Percentiles rank a stretch among this genome's conserved stretches.
Conservation (phyloP, 2,888 invertebrate species). For the Chalcosyrphus nemorum region DNA sequence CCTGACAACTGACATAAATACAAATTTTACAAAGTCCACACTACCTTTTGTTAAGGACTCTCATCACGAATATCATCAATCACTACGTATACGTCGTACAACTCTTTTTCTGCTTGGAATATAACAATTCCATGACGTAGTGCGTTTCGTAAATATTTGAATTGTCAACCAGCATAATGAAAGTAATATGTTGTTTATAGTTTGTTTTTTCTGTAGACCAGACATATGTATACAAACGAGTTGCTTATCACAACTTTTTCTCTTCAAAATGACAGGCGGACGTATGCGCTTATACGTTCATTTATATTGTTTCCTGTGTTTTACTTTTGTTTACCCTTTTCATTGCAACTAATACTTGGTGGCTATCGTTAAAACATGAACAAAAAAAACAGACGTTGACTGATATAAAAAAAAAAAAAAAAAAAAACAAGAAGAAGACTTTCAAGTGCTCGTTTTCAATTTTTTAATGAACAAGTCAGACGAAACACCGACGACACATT, state of each 20-base stretch:
- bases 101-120: conserved; percentile 40
- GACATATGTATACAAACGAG: conserved; percentile 5
- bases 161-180: conserved; percentile 15
- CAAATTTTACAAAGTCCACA: background rate
- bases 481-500: conserved; percentile 42
- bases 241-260: conserved; percentile 54
- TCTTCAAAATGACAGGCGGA: conserved; percentile 52
- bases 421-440: conserved; percentile 50
- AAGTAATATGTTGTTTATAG: background rate
- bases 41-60: background rate
- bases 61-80: background rate
- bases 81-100: too few relatives aligned
- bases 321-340: conserved; percentile 43
- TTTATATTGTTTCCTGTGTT: conserved; percentile 32
- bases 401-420: background rate
- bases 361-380: background rate
- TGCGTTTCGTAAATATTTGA: conserved; percentile 54
- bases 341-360: conserved; percentile 14
- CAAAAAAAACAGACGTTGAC: background rate
- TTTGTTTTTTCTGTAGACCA: background rate
- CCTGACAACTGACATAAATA: background rate
- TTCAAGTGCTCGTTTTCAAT: conserved; percentile 42
- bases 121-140: conserved; percentile 31
- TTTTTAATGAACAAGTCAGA: conserved; percentile 33
- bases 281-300: conserved; percentile 29